These are phyloP conservation scores for Gobio gobio DNA, from an alignment of 2,113 vertebrate genomes.

Conservation along the genomic window DNA sequence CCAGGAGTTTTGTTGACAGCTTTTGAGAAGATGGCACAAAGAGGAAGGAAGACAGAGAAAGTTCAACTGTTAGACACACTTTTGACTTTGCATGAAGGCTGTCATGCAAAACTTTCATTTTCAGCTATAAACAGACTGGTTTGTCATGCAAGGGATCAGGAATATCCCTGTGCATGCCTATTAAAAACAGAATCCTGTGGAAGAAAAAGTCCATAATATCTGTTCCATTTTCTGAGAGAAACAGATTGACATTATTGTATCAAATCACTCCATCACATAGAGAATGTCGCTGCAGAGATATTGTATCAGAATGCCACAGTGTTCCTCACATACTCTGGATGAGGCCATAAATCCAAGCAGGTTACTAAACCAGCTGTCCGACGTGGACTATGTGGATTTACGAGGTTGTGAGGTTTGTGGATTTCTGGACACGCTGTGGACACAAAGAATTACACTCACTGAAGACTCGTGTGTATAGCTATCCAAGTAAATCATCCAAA, in stretches of 20 bases:
- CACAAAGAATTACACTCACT: conserved; percentile 58
- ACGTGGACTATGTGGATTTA: conserved; percentile 68
- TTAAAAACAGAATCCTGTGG: conserved; percentile 62
- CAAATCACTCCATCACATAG: conserved; percentile 65
- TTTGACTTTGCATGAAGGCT: conserved; percentile 84
- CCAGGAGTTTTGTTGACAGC: conserved; percentile 90
- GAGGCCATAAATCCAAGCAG: conserved; percentile 71
- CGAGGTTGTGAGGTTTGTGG: conserved; percentile 73
- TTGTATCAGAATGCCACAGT: conserved; percentile 69
- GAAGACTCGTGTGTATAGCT: conserved; percentile 30
- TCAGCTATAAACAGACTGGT: conserved; percentile 33
- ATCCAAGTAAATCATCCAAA: background rate
- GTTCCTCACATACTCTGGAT: conserved; percentile 62
- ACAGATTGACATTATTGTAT: conserved; percentile 66
- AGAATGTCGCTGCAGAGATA: conserved; percentile 65
- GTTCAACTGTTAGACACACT: conserved; percentile 80
- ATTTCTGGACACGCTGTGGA: conserved; percentile 64
- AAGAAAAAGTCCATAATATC: conserved; percentile 66
- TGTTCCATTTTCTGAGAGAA: conserved; percentile 71
- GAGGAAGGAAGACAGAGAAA: conserved; percentile 74
- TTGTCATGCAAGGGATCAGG: conserved; percentile 74
- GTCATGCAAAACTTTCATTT: conserved; percentile 75
- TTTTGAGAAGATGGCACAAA: conserved; percentile 76
- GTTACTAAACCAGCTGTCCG: conserved; percentile 27
- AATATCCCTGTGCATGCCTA: conserved; percentile 74